phyloP scores from a whole-genome alignment of 2,797 vertebrate species.

The Catostomus latipinnis region DNA sequence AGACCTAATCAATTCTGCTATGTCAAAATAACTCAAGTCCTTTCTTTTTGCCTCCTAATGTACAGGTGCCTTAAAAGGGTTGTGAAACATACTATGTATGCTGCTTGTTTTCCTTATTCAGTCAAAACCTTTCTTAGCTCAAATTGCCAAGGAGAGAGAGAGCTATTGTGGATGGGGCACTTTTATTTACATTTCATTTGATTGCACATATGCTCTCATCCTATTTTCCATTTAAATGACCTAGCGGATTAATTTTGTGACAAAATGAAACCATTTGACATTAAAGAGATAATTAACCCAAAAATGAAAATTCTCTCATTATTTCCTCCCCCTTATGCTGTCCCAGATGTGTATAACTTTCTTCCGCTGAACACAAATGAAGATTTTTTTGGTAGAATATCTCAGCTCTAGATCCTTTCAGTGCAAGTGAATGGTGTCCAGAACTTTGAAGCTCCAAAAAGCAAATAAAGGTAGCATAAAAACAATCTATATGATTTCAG shows the following conservation, averaged over 20 bases:
- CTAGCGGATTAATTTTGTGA: background rate
- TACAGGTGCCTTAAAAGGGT: slow-evolving; percentile 48
- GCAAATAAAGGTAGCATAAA: too few species aligned
- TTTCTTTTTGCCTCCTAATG: slow-evolving; percentile 37
- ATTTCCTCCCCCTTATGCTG: too few species aligned
- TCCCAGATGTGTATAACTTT: too few species aligned
- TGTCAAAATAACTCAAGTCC: slow-evolving; percentile 9
- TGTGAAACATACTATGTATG: slow-evolving; percentile 57
- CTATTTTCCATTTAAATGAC: slow-evolving; percentile 8
- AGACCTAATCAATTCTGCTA: slow-evolving; percentile 5
- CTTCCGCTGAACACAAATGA: too few species aligned
- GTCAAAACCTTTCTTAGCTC: slow-evolving; percentile 25
- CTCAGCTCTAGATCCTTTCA: too few species aligned
- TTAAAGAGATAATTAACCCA: background rate
- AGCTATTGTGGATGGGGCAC: slow-evolving; percentile 37
- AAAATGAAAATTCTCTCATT: too few species aligned
- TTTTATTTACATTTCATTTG: slow-evolving; percentile 38
- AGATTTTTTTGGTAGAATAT: too few species aligned
- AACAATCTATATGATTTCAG: too few species aligned
- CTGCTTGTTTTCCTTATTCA: slow-evolving; percentile 67
- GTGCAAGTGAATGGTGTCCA: too few species aligned
- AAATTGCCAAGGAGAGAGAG: slow-evolving; percentile 38
- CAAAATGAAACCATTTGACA: slow-evolving; percentile 4
- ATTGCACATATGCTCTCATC: slow-evolving; percentile 58
- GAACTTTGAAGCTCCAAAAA: too few species aligned